A percentile compares a stretch with the other conserved stretches of the same genome.
phyloP scores from a whole-genome alignment of 2,888 invertebrate genomes.

The Vandiemenella viatica region DNA sequence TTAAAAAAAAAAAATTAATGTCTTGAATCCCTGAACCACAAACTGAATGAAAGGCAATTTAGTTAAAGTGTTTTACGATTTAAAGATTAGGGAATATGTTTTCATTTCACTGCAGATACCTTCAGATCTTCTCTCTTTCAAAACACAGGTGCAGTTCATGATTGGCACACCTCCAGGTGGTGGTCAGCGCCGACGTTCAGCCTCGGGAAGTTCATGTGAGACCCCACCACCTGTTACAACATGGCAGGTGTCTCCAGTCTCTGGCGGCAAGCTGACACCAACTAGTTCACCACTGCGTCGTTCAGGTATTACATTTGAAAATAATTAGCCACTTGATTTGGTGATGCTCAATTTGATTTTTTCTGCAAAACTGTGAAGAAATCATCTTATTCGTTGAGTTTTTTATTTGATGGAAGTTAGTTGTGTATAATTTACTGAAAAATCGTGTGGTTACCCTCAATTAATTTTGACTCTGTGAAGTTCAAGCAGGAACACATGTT shows the following conservation, averaged over 20 bases:
- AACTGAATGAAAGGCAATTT: no score
- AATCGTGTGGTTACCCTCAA: no score
- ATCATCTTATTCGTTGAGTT: background rate
- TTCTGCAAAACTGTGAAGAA: background rate
- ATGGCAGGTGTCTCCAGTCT: constrained; percentile 72
- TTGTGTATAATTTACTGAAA: no score
- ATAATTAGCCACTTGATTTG: constrained; percentile 1
- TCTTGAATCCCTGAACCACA: no score
- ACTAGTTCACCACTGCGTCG: constrained; percentile 52
- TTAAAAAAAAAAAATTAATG: no score
- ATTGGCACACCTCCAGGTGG: constrained; percentile 74
- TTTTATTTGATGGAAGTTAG: no score
- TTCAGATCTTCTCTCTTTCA: no score
- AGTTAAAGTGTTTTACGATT: no score
- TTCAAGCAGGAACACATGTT: no score
- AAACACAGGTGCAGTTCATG: constrained; percentile 66
- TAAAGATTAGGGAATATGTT: no score
- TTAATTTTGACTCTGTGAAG: no score
- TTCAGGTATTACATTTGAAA: constrained; percentile 40
- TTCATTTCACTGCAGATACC: no score
- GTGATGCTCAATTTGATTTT: constrained; percentile 2
- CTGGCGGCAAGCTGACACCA: constrained; percentile 30
- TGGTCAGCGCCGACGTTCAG: constrained; percentile 28
- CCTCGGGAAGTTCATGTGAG: constrained; percentile 36
- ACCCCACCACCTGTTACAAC: constrained; percentile 62